Percentiles rank a stretch among this genome's conserved stretches.
These are phyloP conservation scores for Lethenteron camtschaticum DNA, from an alignment of 2,113 vertebrate species.

Conservation along the genomic window DNA sequence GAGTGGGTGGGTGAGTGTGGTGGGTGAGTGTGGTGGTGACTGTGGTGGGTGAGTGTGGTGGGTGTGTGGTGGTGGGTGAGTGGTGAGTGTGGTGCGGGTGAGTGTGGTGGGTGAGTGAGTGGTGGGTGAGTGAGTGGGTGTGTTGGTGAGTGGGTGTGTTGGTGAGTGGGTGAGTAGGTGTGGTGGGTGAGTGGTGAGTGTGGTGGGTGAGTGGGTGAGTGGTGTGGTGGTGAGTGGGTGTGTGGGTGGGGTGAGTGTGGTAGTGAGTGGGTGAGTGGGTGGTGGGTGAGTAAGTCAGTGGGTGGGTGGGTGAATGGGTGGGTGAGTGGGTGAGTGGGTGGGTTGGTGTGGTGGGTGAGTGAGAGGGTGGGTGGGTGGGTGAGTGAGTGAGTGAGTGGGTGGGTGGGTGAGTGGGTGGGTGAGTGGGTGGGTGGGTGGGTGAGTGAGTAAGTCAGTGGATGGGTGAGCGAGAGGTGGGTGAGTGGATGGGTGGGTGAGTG, in stretches of 20 bases:
- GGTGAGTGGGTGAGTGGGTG: not conserved
- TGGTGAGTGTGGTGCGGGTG: not conserved
- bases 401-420: not conserved
- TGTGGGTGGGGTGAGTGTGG: not conserved
- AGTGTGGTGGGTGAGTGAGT: no score
- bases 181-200: not conserved
- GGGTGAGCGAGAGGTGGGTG: not conserved
- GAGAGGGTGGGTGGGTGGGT: not conserved
- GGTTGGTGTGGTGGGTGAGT: not conserved
- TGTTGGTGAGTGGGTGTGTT: not conserved
- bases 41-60: not conserved
- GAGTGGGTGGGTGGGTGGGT: not conserved
- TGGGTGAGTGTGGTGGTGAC: not conserved
- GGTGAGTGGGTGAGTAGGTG: not conserved
- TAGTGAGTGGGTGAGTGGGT: slow-evolving; percentile 32
- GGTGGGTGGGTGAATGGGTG: slow-evolving; percentile 62
- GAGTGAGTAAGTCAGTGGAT: not conserved
- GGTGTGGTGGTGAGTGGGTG: not conserved
- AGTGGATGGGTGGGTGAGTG: not conserved
- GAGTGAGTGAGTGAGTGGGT: not conserved
- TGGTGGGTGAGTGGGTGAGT: not conserved
- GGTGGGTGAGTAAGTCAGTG: slow-evolving; percentile 42
- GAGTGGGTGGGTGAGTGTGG: slow-evolving; percentile 6
- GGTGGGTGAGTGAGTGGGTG: not conserved
- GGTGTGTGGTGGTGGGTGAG: not conserved